Percentiles rank a stretch among this genome's conserved stretches.
phyloP scores from a whole-genome alignment of 2,113 vertebrate species.

The Pelecanoides urinatrix region DNA sequence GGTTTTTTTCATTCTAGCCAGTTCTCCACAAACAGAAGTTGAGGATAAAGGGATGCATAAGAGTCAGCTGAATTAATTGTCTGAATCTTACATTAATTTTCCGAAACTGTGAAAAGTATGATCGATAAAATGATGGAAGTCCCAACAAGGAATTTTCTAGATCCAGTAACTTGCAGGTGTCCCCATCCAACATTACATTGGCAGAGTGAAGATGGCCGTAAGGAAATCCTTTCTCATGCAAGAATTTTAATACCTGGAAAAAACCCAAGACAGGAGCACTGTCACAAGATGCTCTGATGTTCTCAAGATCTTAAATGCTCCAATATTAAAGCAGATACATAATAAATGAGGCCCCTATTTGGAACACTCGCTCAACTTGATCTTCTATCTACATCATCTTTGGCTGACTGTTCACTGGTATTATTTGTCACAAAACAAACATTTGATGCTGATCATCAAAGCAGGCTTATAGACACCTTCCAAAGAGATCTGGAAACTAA shows the following conservation, averaged over 20 bases:
- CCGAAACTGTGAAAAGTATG: slow-evolving; percentile 86
- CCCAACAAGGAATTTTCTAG: slow-evolving; percentile 93
- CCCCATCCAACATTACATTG: slow-evolving; percentile 89
- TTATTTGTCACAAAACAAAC: neutral
- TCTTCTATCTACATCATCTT: neutral
- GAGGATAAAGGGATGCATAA: neutral
- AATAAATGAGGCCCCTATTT: neutral
- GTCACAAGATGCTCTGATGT: neutral
- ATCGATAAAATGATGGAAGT: slow-evolving; percentile 87
- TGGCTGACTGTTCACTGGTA: neutral
- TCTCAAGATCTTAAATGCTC: neutral
- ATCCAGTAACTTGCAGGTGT: slow-evolving; percentile 87
- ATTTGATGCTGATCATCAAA: neutral
- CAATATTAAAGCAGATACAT: neutral
- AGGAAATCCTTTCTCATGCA: slow-evolving; percentile 89
- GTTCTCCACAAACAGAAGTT: neutral
- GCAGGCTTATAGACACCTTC: neutral
- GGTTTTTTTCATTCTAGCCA: neutral
- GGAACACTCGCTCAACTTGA: neutral
- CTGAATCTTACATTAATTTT: slow-evolving; percentile 89
- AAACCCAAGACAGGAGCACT: neutral
- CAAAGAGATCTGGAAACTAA: neutral
- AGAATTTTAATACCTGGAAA: slow-evolving; percentile 86
- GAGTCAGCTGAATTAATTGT: neutral
- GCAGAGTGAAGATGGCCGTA: slow-evolving; percentile 91